Evolutionary conservation across 2,797 vertebrate genomes (phyloP).

Genomic region (Helostoma temminkii): DNA sequence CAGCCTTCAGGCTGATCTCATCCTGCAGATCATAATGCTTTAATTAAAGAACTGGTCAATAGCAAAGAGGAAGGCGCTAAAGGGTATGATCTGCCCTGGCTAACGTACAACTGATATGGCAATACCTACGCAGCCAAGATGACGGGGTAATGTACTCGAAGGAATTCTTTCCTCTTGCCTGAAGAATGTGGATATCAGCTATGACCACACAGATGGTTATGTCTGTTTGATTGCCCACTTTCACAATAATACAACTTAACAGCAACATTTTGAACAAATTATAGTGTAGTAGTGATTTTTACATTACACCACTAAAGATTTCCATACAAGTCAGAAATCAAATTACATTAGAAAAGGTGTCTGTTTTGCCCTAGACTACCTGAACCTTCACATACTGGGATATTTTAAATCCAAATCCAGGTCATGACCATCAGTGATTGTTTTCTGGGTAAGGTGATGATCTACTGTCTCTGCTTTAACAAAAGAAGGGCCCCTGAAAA

Average conservation of each 20-base stretch:
- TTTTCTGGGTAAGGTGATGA: background rate
- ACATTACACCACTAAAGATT: background rate
- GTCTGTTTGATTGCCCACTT: slow-evolving; percentile 33
- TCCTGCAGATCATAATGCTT: slow-evolving; percentile 76
- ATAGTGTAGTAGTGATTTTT: background rate
- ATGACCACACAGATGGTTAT: slow-evolving; percentile 14
- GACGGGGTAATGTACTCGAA: slow-evolving; percentile 29
- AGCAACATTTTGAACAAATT: slow-evolving; percentile 19
- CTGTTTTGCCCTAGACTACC: background rate
- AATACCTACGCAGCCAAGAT: slow-evolving; percentile 46
- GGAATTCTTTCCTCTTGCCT: slow-evolving; percentile 35
- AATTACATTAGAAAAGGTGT: slow-evolving; percentile 1
- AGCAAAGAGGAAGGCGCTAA: slow-evolving; percentile 70
- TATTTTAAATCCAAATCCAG: slow-evolving; percentile 9
- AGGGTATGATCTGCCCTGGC: slow-evolving; percentile 66
- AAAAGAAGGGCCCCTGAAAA: background rate
- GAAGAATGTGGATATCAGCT: slow-evolving; percentile 29
- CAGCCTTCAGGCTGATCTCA: slow-evolving; percentile 82
- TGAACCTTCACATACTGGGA: background rate
- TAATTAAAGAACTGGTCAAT: slow-evolving; percentile 83
- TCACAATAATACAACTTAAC: slow-evolving; percentile 15
- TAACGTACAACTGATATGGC: slow-evolving; percentile 45
- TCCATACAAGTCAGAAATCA: background rate
- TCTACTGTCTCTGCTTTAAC: background rate
- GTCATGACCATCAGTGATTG: background rate